Evolutionary conservation across 2,888 invertebrate species (phyloP).

Genomic region (Theodoxus fluviatilis): DNA sequence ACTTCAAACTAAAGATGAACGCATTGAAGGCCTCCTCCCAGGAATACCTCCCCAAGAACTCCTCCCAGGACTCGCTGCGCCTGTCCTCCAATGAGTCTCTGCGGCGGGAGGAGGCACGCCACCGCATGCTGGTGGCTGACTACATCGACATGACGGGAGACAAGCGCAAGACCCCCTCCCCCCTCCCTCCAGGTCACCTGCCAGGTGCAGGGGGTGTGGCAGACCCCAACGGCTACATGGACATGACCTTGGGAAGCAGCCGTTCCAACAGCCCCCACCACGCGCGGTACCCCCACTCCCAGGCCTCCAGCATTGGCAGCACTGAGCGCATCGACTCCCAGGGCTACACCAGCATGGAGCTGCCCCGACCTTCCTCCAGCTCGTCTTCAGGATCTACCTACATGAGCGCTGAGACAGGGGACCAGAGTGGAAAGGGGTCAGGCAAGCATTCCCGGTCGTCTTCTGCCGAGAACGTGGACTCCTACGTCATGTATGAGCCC

Average conservation of each 20-base stretch:
- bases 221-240: slow-evolving; percentile 42
- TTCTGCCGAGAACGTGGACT: slow-evolving; percentile 31
- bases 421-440: too few relatives aligned
- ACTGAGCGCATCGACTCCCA: too few relatives aligned
- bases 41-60: slow-evolving; percentile 45
- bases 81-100: slow-evolving; percentile 54
- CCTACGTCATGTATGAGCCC: slow-evolving; percentile 33
- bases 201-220: too few relatives aligned
- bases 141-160: slow-evolving; percentile 51
- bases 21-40: slow-evolving; percentile 39
- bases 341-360: too few relatives aligned
- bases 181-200: slow-evolving; percentile 32
- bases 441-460: not conserved
- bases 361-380: too few relatives aligned
- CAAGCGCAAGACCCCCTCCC: slow-evolving; percentile 42
- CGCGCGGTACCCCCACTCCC: too few relatives aligned
- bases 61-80: slow-evolving; percentile 46
- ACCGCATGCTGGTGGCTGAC: slow-evolving; percentile 33
- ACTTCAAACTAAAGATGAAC: slow-evolving; percentile 34
- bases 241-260: slow-evolving; percentile 48
- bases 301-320: too few relatives aligned
- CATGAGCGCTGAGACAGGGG: too few relatives aligned
- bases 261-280: too few relatives aligned
- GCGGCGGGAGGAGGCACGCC: slow-evolving; percentile 35
- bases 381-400: too few relatives aligned